phyloP scores from a whole-genome alignment of 2,797 vertebrate genomes.

The Neomorphus geoffroyi region DNA sequence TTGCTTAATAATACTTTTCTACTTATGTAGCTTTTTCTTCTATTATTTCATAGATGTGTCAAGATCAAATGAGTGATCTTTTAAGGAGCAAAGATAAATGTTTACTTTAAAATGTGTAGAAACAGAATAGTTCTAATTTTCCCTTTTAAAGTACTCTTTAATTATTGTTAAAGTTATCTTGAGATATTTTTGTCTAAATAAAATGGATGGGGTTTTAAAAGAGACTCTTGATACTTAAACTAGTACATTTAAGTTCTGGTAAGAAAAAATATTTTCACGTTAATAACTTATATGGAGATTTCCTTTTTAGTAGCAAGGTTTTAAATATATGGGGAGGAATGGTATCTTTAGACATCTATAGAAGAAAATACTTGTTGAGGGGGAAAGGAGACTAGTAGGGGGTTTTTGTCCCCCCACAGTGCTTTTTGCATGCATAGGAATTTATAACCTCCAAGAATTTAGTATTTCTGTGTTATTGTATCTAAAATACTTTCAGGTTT shows the following conservation, averaged over 20 bases:
- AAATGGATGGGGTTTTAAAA: not conserved
- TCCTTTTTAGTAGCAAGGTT: not conserved
- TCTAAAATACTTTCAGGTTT: not conserved
- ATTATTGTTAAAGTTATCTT: not conserved
- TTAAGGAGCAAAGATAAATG: constrained; percentile 7
- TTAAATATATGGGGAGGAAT: not conserved
- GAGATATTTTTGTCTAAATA: not conserved
- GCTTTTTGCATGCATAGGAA: not conserved
- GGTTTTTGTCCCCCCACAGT: accelerated
- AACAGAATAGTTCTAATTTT: not conserved
- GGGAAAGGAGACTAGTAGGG: not conserved
- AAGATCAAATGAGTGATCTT: constrained; percentile 43
- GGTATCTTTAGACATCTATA: not conserved
- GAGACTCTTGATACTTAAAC: not conserved
- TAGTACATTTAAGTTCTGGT: not conserved
- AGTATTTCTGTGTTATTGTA: not conserved
- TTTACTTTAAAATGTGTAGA: not conserved
- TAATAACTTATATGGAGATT: not conserved
- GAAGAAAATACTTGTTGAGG: accelerated
- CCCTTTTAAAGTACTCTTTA: not conserved
- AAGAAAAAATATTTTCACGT: not conserved
- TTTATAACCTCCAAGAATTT: not conserved
- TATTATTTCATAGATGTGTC: not conserved
- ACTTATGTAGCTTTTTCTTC: constrained; percentile 41
- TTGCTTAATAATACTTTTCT: constrained; percentile 33